A percentile compares a stretch with the other conserved stretches of the same genome.
phyloP scores from a whole-genome alignment of 2,888 invertebrate species.

The Monoplex corrugatus region DNA sequence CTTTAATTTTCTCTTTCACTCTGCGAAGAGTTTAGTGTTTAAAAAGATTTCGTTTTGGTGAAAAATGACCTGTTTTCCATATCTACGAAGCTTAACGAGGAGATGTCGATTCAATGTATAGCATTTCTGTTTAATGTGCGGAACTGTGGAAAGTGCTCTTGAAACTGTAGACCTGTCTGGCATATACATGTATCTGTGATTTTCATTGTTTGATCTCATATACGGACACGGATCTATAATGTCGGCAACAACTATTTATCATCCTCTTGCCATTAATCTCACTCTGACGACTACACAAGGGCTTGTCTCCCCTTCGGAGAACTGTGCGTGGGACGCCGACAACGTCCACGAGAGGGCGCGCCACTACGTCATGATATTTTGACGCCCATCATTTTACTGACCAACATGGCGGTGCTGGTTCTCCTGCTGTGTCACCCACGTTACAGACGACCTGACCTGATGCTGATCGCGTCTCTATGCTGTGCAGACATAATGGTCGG shows the following conservation, averaged over 20 bases:
- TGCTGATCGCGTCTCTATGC: conserved; percentile 66
- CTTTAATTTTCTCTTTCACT: too few species aligned
- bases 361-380: conserved; percentile 62
- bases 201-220: not conserved
- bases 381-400: conserved; percentile 63
- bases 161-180: too few species aligned
- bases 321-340: conserved; percentile 50
- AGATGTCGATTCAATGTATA: too few species aligned
- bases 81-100: too few species aligned
- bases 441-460: conserved; percentile 65
- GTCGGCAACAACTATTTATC: too few species aligned
- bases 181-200: too few species aligned
- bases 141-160: too few species aligned
- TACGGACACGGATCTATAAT: not conserved
- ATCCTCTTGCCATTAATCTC: not conserved
- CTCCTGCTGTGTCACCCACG: conserved; percentile 59
- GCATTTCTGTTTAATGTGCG: too few species aligned
- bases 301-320: not conserved
- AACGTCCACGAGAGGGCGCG: conserved; percentile 66
- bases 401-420: conserved; percentile 62
- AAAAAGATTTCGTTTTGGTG: too few species aligned
- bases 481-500: conserved; percentile 70
- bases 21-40: too few species aligned
- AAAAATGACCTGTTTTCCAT: too few species aligned
- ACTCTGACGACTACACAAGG: not conserved